Conservation (phyloP, 2,113 vertebrate species). For the Hypomesus transpacificus region DNA sequence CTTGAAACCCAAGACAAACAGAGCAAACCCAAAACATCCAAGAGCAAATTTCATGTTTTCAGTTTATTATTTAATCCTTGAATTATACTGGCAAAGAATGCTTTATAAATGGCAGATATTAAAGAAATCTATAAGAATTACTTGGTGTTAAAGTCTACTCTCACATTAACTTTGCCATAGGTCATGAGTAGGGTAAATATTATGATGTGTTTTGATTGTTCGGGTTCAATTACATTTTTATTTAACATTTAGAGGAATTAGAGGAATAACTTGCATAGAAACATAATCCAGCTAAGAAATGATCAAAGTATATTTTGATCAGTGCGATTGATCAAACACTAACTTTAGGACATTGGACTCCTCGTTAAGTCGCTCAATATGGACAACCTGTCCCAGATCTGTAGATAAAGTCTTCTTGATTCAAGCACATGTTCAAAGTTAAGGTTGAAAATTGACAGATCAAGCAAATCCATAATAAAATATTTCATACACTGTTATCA, state of each 20-base stretch:
- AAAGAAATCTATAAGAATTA: background rate
- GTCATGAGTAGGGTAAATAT: conserved; percentile 21
- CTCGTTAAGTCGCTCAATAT: too few species aligned
- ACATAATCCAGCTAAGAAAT: background rate
- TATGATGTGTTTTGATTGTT: conserved; percentile 7
- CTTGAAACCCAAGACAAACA: conserved; percentile 11
- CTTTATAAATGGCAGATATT: conserved; percentile 19
- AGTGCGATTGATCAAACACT: background rate
- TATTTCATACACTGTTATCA: too few species aligned
- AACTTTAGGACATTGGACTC: too few species aligned
- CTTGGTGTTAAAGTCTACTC: conserved; percentile 13
- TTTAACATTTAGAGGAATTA: background rate
- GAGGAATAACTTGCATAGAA: conserved; percentile 23
- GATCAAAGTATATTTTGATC: conserved; percentile 24
- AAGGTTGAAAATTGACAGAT: too few species aligned
- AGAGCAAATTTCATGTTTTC: conserved; percentile 16
- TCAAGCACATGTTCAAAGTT: background rate
- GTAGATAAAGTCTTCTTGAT: background rate
- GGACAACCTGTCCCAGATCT: background rate
- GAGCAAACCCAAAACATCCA: conserved; percentile 25
- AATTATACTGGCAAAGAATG: conserved; percentile 16
- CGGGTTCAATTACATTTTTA: background rate
- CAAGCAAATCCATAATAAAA: too few species aligned
- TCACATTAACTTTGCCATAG: conserved; percentile 23
- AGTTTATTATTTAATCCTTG: conserved; percentile 26